Evolutionary conservation across 2,888 invertebrate genomes (phyloP).

Genomic region (Cerastis rubricosa): DNA sequence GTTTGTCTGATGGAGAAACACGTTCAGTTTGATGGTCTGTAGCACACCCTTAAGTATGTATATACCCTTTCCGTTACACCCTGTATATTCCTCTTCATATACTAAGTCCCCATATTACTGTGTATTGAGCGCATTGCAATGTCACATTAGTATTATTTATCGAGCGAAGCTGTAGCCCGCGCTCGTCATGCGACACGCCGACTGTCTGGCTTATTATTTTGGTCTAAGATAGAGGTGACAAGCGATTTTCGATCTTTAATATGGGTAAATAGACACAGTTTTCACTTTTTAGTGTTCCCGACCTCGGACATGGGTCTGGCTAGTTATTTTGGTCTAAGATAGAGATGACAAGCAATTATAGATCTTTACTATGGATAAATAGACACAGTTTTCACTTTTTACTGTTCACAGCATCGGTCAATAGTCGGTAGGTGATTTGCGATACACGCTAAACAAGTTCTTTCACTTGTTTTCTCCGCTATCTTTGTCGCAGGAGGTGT

Average conservation of each 20-base stretch:
- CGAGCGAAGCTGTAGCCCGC: conserved; percentile 58
- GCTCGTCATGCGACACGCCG: conserved; percentile 72
- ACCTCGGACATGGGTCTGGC: conserved; percentile 58
- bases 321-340: conserved; percentile 40
- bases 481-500: background rate
- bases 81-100: background rate
- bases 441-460: background rate
- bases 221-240: conserved; percentile 26
- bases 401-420: background rate
- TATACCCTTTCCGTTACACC: no score
- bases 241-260: background rate
- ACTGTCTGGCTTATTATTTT: conserved; percentile 62
- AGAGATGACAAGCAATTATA: background rate
- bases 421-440: background rate
- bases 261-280: background rate
- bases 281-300: background rate
- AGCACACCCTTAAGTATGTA: no score
- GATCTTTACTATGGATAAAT: background rate
- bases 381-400: background rate
- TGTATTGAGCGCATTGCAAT: conserved; percentile 30
- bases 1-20: no score
- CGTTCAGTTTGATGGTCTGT: no score
- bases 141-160: conserved; percentile 55
- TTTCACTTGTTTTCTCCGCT: background rate
- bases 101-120: conserved; percentile 14